Evolutionary conservation across 2,888 invertebrate genomes (phyloP).

Genomic region (Xestia ashworthii): DNA sequence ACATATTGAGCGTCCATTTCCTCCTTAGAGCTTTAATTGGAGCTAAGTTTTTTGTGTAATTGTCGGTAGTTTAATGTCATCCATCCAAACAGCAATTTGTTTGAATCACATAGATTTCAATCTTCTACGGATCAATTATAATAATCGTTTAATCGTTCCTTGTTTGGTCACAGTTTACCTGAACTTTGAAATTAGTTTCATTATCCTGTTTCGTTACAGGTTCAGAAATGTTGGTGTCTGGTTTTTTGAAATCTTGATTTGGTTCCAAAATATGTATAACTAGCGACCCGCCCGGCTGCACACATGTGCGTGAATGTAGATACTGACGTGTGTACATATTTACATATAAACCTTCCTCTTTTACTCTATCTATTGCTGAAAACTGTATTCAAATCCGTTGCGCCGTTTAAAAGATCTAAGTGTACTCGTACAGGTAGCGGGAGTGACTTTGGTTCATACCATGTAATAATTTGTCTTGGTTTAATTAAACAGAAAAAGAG

Average conservation of each 20-base stretch:
- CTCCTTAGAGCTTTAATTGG: slow-evolving; percentile 5
- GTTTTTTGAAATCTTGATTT: neutral
- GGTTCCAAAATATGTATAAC: neutral
- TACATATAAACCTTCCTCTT: too few species aligned
- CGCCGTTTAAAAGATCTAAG: too few species aligned
- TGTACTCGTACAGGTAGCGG: too few species aligned
- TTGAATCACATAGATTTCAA: slow-evolving; percentile 13
- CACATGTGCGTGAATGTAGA: too few species aligned
- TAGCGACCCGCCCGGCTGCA: too few species aligned
- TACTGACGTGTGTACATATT: too few species aligned
- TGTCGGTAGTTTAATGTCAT: slow-evolving; percentile 34
- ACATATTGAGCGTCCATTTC: slow-evolving; percentile 22
- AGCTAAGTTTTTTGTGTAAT: slow-evolving; percentile 30
- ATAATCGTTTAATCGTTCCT: slow-evolving; percentile 4
- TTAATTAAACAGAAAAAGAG: neutral
- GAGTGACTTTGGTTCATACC: too few species aligned
- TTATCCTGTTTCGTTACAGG: neutral
- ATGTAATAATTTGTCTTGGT: too few species aligned
- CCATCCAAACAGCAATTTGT: neutral
- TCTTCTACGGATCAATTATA: slow-evolving; percentile 27
- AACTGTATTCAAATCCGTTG: too few species aligned
- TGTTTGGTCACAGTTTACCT: slow-evolving; percentile 2
- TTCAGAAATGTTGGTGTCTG: neutral
- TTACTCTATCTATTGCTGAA: too few species aligned
- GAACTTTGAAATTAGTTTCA: neutral